Conservation (phyloP, 2,888 invertebrate species). For the Andrena flavipes region DNA sequence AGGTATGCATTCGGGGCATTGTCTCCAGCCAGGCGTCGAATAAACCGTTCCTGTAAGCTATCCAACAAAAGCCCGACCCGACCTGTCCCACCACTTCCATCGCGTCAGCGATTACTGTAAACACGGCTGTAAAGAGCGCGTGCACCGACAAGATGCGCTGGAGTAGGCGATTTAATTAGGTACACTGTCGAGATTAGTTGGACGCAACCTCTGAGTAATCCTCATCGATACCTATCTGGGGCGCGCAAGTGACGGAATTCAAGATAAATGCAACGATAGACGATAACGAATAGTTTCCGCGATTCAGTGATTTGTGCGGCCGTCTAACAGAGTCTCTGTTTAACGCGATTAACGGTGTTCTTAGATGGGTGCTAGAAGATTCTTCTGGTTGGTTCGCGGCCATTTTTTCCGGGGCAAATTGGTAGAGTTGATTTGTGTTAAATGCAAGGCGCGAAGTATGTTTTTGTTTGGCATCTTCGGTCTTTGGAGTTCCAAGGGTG, state of each 20-base stretch:
- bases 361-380: no score
- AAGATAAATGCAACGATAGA: slow-evolving; percentile 20
- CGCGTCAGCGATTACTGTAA: background rate
- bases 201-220: background rate
- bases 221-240: slow-evolving; percentile 5
- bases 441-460: no score
- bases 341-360: background rate
- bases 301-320: background rate
- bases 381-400: no score
- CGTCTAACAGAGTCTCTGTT: background rate
- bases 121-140: background rate
- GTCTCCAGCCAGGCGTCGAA: background rate
- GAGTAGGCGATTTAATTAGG: background rate
- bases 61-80: slow-evolving; percentile 66
- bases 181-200: background rate
- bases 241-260: background rate
- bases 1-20: slow-evolving; percentile 33
- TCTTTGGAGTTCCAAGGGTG: no score
- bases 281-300: slow-evolving; percentile 27
- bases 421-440: no score
- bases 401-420: no score
- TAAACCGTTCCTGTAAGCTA: slow-evolving; percentile 62
- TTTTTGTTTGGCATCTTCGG: no score
- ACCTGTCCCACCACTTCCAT: slow-evolving; percentile 9
- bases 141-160: background rate